Evolutionary conservation across 2,113 vertebrate genomes (phyloP).

Genomic region (Bucco capensis): DNA sequence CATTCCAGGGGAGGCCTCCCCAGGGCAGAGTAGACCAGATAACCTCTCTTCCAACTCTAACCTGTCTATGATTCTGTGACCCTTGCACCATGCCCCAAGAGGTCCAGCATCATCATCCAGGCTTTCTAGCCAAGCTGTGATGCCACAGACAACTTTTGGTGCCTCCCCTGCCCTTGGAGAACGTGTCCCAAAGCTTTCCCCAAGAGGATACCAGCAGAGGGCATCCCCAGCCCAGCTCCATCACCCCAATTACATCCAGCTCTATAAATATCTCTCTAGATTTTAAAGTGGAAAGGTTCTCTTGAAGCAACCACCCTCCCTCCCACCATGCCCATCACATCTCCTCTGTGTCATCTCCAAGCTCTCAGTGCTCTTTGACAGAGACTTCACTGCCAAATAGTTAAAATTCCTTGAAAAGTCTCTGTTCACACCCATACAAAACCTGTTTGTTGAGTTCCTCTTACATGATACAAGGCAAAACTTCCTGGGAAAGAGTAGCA

Average conservation of each 20-base stretch:
- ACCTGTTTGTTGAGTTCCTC: not conserved
- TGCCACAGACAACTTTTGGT: not conserved
- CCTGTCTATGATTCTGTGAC: too few relatives aligned
- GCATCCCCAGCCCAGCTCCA: not conserved
- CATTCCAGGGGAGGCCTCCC: too few relatives aligned
- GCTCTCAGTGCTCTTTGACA: rapidly evolving
- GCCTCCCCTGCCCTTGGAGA: not conserved
- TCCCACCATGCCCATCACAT: rapidly evolving
- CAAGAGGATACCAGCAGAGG: not conserved
- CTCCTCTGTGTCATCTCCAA: rapidly evolving
- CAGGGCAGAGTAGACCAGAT: too few relatives aligned
- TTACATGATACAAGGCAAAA: rapidly evolving
- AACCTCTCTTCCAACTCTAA: too few relatives aligned
- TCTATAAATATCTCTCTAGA: not conserved
- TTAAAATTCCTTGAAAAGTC: not conserved
- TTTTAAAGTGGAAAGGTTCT: rapidly evolving
- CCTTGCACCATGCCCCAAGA: rapidly evolving
- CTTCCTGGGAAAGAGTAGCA: not conserved
- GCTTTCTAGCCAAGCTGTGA: not conserved
- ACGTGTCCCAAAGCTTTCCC: not conserved
- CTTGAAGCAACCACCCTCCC: not conserved
- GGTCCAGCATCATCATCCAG: rapidly evolving
- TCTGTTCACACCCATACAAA: not conserved
- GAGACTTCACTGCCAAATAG: not conserved
- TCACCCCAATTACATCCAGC: rapidly evolving